Conservation (phyloP, 2,113 vertebrate species). For the Macroglossus sobrinus region DNA sequence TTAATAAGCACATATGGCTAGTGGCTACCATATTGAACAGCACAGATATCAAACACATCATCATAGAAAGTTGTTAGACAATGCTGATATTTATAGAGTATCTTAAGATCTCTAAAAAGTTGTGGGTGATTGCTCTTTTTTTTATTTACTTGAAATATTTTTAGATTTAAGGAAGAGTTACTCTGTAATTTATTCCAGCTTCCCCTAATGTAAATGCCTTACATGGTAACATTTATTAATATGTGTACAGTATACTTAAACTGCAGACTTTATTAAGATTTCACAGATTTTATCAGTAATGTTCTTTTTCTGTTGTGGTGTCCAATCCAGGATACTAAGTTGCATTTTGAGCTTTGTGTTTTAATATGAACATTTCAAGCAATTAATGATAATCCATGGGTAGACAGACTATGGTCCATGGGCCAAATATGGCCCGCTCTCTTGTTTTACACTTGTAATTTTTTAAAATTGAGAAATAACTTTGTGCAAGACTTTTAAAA, state of each 20-base stretch:
- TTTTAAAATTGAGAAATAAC: neutral
- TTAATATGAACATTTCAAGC: neutral
- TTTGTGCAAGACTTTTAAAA: neutral
- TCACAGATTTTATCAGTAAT: neutral
- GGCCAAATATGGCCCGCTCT: neutral
- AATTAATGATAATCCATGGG: neutral
- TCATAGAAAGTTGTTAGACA: neutral
- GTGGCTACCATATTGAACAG: neutral
- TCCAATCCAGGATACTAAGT: neutral
- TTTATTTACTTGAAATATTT: slow-evolving; percentile 7
- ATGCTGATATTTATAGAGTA: neutral
- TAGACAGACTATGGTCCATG: neutral
- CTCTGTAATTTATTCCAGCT: neutral
- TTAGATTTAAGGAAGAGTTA: neutral
- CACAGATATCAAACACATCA: neutral
- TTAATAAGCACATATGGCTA: neutral
- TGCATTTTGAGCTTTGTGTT: slow-evolving; percentile 1
- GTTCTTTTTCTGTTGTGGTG: neutral
- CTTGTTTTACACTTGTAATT: neutral
- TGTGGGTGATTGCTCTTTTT: neutral
- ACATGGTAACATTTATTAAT: neutral
- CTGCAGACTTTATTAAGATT: neutral
- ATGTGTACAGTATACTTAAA: neutral
- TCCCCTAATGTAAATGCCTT: neutral
- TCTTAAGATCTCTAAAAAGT: neutral